phyloP scores from a whole-genome alignment of 2,797 vertebrate genomes.

The Pempheris klunzingeri region DNA sequence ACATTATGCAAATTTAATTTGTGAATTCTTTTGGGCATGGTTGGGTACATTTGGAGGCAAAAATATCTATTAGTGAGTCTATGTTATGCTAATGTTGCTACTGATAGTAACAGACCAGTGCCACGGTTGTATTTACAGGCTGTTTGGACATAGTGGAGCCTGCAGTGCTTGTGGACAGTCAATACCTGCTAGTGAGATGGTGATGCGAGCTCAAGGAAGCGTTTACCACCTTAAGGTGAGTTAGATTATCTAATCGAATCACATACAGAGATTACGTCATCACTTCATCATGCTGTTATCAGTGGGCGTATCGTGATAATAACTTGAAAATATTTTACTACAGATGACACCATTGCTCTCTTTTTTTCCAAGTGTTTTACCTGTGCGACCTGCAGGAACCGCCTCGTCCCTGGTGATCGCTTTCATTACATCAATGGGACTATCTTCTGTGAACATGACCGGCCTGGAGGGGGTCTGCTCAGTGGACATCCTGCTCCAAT shows the following conservation, averaged over 20 bases:
- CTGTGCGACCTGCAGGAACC: conserved; percentile 87
- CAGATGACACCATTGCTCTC: background rate
- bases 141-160: conserved; percentile 88
- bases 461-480: conserved; percentile 82
- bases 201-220: conserved; percentile 87
- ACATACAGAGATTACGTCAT: background rate
- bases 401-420: conserved; percentile 86
- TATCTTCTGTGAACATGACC: conserved; percentile 89
- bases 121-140: conserved; percentile 65
- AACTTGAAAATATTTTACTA: background rate
- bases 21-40: background rate
- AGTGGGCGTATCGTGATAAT: background rate
- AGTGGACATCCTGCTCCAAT: conserved; percentile 78
- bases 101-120: background rate
- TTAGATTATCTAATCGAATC: background rate
- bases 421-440: conserved; percentile 88
- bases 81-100: background rate
- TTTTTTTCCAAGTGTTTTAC: conserved; percentile 84
- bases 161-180: conserved; percentile 88
- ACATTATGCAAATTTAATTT: background rate
- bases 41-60: background rate
- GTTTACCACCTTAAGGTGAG: conserved; percentile 89
- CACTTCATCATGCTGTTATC: background rate
- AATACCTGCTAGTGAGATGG: conserved; percentile 89
- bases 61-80: too few relatives aligned